Evolutionary conservation across 2,797 vertebrate species (phyloP), one percentile per base, ranked within the genome.

Genomic region (Euphonia xanthogaster): DNA sequence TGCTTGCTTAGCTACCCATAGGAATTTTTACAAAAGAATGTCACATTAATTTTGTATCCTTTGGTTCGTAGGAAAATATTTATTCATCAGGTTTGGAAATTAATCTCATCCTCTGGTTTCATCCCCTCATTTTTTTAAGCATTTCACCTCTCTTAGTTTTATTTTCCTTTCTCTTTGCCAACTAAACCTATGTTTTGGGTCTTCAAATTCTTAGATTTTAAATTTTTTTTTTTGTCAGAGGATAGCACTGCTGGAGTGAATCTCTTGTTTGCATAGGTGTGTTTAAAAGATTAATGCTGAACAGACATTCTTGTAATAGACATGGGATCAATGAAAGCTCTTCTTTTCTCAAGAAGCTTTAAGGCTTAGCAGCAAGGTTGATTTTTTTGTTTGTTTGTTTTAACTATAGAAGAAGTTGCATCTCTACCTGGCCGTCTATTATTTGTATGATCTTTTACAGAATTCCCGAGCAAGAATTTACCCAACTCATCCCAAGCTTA

Each of bases 281-380:
- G 42, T 96, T 96, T 94, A 90, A 95, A 93, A 94, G 88, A 92
- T 93, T 94, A 94, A 82, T 61, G 45, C 65, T 89, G 78, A 92
- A 86, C 68, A 88, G 90, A 77, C 81, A 88, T 94, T 86, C 88
- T 87, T 27, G 62, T 84, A 96, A 93, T 88, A 88, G 85, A 70
- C 33, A 23, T n/a, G 66, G 70, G 87, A 93, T 94, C 94, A 95
- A 73, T 92, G 72, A 94, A 95, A 96, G 66, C 81, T 87, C 44
- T 80, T 88, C 80, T 88, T 54, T 78, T 53, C 89, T 93, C 89
- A 48, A 76, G 88, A 81, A 94, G 86, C 24, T 94, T 93, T 94
- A 93, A 66, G 35, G 50, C 74, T 95, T 92, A 95, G 55, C 44
- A 89, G 31, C 1, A 0, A 73, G 37, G 51, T 61, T 90, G 86